phyloP scores from a whole-genome alignment of 1,140 invertebrate species.

The Drosophila melanica region DNA sequence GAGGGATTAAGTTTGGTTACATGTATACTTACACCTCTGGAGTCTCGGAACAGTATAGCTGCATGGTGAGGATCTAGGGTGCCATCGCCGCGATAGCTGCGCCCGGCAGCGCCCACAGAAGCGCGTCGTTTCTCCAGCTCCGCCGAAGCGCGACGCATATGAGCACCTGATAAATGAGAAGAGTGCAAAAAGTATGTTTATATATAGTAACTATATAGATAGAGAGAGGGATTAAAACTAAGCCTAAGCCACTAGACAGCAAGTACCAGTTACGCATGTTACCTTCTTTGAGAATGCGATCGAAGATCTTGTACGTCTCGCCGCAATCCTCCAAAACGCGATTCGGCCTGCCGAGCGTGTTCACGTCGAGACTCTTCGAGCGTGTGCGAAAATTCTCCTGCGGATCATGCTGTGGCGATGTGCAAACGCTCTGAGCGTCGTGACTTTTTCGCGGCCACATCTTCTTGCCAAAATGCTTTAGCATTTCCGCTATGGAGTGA shows the following conservation, averaged over 20 bases:
- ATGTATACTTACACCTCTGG: slow-evolving; percentile 90
- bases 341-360: slow-evolving; percentile 84
- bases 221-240: neutral
- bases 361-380: slow-evolving; percentile 90
- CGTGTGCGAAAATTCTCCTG: slow-evolving; percentile 89
- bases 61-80: slow-evolving; percentile 92
- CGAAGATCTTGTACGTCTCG: slow-evolving; percentile 92
- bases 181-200: neutral
- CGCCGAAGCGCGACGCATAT: slow-evolving; percentile 89
- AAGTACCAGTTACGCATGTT: slow-evolving; percentile 77
- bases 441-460: slow-evolving; percentile 86
- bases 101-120: slow-evolving; percentile 88
- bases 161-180: slow-evolving; percentile 86
- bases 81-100: slow-evolving; percentile 82
- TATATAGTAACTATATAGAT: neutral
- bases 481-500: slow-evolving; percentile 89
- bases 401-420: slow-evolving; percentile 84
- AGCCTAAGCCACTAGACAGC: slow-evolving; percentile 44
- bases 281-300: slow-evolving; percentile 92
- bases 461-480: slow-evolving; percentile 89
- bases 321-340: slow-evolving; percentile 88
- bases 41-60: slow-evolving; percentile 94
- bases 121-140: slow-evolving; percentile 90
- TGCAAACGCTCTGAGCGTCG: slow-evolving; percentile 84
- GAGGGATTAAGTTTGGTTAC: neutral